These are phyloP conservation scores for Cygnus atratus DNA, from an alignment of 2,113 vertebrate genomes.

Conservation along the genomic window DNA sequence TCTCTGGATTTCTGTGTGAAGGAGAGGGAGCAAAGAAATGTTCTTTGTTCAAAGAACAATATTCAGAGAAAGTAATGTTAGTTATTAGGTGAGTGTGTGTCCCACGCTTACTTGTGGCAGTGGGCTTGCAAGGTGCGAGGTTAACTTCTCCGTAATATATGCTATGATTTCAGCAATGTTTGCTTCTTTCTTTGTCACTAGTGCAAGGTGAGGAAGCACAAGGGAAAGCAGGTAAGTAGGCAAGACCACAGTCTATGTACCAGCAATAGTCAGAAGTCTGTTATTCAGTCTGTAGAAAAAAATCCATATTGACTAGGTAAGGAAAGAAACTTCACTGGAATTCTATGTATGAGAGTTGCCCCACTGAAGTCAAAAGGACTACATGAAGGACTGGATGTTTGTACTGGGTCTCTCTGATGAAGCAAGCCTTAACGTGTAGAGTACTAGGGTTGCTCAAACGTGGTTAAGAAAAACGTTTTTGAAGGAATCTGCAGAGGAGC, in stretches of 20 bases:
- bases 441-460: not conserved
- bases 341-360: not conserved
- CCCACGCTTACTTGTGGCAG: not conserved
- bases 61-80: not conserved
- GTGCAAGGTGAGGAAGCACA: not conserved
- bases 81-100: not conserved
- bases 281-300: not conserved
- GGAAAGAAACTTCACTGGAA: not conserved
- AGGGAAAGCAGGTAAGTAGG: not conserved
- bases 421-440: not conserved
- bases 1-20: not conserved
- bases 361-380: not conserved
- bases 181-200: not conserved
- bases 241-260: not conserved
- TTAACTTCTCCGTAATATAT: rapidly evolving
- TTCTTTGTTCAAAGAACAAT: not conserved
- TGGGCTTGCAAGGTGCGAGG: not conserved
- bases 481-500: not conserved
- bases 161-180: not conserved
- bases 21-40: not conserved
- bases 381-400: not conserved
- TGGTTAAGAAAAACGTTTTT: not conserved
- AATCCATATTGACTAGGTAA: not conserved
- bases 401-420: not conserved
- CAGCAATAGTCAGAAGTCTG: not conserved